Percentiles rank a stretch among this genome's conserved stretches.
Conservation (phyloP, 1,140 invertebrate species). For the Dysdera silvatica region DNA sequence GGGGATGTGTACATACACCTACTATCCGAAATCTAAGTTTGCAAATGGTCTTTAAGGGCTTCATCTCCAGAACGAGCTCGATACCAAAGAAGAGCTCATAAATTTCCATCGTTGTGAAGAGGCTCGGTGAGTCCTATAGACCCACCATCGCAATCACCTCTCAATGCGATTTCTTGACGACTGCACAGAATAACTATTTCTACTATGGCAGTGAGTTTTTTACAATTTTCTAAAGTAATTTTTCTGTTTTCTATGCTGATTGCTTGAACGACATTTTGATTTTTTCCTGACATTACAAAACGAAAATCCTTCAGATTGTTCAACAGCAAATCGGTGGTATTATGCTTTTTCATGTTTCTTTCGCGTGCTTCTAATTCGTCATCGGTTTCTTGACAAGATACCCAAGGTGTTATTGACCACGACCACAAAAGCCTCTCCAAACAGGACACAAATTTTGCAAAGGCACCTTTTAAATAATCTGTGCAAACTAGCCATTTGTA, state of each 20-base stretch:
- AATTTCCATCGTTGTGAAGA: too few species aligned
- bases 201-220: neutral
- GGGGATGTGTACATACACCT: neutral
- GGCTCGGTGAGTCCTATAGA: neutral
- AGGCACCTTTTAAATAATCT: neutral
- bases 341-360: neutral
- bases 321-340: neutral
- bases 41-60: neutral
- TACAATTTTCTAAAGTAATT: neutral
- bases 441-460: neutral
- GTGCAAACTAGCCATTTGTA: neutral
- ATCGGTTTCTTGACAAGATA: neutral
- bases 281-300: neutral
- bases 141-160: neutral
- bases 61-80: neutral
- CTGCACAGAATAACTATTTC: neutral
- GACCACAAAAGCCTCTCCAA: too few species aligned
- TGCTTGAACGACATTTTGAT: neutral
- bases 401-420: neutral
- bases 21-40: neutral
- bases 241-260: neutral
- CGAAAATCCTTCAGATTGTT: neutral
- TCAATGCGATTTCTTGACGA: neutral
- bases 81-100: neutral
- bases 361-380: neutral